Conservation (phyloP, 2,113 vertebrate species). For the Phasianus colchicus region DNA sequence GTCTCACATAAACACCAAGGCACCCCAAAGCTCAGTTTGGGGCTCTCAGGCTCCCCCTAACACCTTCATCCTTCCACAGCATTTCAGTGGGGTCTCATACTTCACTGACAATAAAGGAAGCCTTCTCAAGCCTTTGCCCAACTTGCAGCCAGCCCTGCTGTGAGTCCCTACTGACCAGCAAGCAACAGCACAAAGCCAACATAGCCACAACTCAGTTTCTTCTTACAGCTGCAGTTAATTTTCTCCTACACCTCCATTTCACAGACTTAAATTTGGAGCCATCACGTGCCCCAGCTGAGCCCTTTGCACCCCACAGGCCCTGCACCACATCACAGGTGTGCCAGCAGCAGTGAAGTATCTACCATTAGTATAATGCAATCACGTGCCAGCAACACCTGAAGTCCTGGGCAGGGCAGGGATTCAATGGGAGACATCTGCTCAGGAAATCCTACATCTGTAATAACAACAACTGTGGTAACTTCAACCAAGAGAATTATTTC, state of each 20-base stretch:
- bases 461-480: neutral
- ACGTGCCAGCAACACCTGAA: neutral
- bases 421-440: neutral
- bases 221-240: no score
- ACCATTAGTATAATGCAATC: accelerated
- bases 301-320: neutral
- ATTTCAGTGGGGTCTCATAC: neutral
- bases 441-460: neutral
- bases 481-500: neutral
- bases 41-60: neutral
- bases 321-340: neutral
- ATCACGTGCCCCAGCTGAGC: accelerated
- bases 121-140: neutral
- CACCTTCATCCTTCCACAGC: neutral
- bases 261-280: neutral
- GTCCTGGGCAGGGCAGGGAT: neutral
- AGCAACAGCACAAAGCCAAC: neutral
- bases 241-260: neutral
- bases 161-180: neutral
- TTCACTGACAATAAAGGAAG: neutral
- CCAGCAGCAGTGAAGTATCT: accelerated
- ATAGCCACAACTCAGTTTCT: neutral
- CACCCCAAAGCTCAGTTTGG: neutral
- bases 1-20: neutral
- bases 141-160: accelerated